phyloP scores from a whole-genome alignment of 2,888 invertebrate species.

The Erynnis tages region DNA sequence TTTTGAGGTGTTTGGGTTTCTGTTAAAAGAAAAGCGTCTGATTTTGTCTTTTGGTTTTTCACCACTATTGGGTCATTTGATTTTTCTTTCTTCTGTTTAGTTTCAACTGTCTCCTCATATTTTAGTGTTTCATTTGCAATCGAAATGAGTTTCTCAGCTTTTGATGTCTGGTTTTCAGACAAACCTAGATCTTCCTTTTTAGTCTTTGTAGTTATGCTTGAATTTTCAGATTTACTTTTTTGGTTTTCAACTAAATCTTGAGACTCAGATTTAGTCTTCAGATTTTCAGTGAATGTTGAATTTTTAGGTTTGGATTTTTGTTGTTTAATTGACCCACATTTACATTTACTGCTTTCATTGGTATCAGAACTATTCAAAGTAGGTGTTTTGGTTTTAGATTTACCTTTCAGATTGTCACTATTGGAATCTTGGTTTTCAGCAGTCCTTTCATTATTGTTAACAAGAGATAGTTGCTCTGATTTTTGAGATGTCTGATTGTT shows the following conservation, averaged over 20 bases:
- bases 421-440: not conserved
- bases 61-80: not conserved
- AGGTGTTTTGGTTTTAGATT: not conserved
- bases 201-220: not conserved
- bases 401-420: not conserved
- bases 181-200: not conserved
- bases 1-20: too few relatives aligned
- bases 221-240: not conserved
- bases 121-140: not conserved
- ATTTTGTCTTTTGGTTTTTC: not conserved
- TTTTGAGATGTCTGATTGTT: too few relatives aligned
- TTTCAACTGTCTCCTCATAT: not conserved
- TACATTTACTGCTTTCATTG: not conserved
- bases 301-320: constrained; percentile 7
- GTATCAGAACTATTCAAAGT: not conserved
- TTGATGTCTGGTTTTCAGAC: not conserved
- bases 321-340: constrained; percentile 2
- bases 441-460: constrained; percentile 2
- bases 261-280: not conserved
- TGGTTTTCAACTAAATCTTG: not conserved
- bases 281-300: not conserved
- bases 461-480: too few relatives aligned
- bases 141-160: not conserved
- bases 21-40: too few relatives aligned
- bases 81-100: not conserved